Conservation (phyloP, 2,113 vertebrate genomes). For the Albula glossodonta region DNA sequence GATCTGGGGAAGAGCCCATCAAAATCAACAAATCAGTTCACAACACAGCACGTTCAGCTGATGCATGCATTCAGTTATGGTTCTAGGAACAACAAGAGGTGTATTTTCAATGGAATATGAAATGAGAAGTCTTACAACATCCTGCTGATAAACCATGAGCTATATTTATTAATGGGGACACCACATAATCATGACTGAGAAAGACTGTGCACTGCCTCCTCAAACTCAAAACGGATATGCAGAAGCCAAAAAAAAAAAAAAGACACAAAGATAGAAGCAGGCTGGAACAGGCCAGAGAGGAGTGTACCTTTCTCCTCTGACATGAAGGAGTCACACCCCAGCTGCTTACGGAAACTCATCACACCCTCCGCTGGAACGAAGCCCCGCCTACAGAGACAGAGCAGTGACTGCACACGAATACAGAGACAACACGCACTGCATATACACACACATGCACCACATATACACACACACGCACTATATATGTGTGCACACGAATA, state of each 20-base stretch:
- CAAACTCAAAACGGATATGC: no score
- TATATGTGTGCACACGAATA: not conserved
- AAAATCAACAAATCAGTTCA: not conserved
- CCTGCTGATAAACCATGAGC: no score
- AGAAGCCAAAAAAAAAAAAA: no score
- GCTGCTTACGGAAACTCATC: slow-evolving; percentile 72
- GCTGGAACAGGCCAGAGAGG: not conserved
- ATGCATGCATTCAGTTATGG: no score
- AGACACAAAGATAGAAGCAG: not conserved
- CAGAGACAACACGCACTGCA: not conserved
- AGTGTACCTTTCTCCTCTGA: slow-evolving; percentile 75
- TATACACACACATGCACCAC: not conserved
- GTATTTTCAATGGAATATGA: no score
- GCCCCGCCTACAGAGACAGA: slow-evolving; percentile 59
- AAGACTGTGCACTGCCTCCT: no score
- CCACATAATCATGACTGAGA: no score
- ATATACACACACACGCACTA: not conserved
- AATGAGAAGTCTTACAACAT: no score
- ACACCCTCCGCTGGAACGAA: slow-evolving; percentile 75
- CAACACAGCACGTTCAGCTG: not conserved
- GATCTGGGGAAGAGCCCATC: slow-evolving; percentile 55
- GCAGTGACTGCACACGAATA: not conserved
- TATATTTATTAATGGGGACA: no score
- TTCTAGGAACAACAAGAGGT: no score
- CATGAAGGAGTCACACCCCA: slow-evolving; percentile 73